Percentiles rank a stretch among this genome's conserved stretches.
Conservation (phyloP, 2,888 invertebrate species). For the Carpatolechia fugitivella region DNA sequence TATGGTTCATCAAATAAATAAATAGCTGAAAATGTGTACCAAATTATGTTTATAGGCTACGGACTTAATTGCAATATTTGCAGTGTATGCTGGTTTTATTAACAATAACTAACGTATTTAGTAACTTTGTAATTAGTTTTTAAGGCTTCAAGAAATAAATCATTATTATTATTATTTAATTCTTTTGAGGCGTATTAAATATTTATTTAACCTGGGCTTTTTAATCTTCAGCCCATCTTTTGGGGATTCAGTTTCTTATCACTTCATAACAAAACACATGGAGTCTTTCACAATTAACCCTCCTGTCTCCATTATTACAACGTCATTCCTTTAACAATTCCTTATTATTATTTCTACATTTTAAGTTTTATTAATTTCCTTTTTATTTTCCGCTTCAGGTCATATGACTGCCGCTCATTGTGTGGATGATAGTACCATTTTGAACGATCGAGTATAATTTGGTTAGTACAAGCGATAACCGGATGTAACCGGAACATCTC, state of each 20-base stretch:
- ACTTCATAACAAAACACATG: too few species aligned
- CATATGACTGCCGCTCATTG: conserved; percentile 71
- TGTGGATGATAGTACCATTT: conserved; percentile 62
- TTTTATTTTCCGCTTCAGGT: conserved; percentile 56
- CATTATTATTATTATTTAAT: too few species aligned
- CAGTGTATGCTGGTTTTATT: background rate
- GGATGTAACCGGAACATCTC: too few species aligned
- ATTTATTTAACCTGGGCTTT: too few species aligned
- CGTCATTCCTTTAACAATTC: background rate
- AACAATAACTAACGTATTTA: background rate
- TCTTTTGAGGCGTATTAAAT: too few species aligned
- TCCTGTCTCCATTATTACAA: conserved; percentile 15
- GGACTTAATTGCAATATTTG: conserved; percentile 28
- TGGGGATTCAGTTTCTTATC: too few species aligned
- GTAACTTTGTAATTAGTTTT: too few species aligned
- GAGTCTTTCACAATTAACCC: background rate
- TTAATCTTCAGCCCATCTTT: too few species aligned
- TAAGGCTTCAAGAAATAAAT: too few species aligned
- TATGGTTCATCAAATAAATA: background rate
- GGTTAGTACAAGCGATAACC: background rate
- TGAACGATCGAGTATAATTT: conserved; percentile 19
- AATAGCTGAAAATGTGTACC: background rate
- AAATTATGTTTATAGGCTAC: background rate
- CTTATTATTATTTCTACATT: conserved; percentile 26
- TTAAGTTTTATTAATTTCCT: conserved; percentile 29